Evolutionary conservation across 2,113 vertebrate species (phyloP), one percentile per base, ranked within the genome.

Genomic region (Passer domesticus): DNA sequence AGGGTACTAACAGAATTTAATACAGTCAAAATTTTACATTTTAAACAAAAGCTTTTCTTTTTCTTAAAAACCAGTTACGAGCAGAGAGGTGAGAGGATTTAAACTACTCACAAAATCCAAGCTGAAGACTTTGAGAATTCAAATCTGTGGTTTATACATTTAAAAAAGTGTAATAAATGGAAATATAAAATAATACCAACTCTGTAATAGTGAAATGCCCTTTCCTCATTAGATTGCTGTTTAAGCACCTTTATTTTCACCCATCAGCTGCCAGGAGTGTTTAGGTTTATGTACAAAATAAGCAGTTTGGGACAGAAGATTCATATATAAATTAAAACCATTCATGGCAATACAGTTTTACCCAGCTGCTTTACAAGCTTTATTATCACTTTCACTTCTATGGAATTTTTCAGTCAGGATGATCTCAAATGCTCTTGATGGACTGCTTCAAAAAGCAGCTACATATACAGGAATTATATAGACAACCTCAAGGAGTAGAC

Each of bases 11-110:
- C 93, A 97, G 94, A 95, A 96, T 95, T 97, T 92, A 90, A 94
- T 97, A 97, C 95, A 97, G 93, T 96, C 91, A 97, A 97, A 97
- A 97, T 68, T 88, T 76, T 96, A 97, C 94, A 96, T 94, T 96
- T 97, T 97, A 95, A 97, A 97, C 91, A 96, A 97, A 95, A 95
- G 82, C 93, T 93, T 92, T 85, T 92, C n/a, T 96, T 93, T 76
- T 89, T 87, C 92, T 95, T 92, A 96, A 95, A 97, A 96, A 96
- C 88, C 90, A 93, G 92, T 95, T 91, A 96, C 5, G 49, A 95
- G 94, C 93, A 95, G 84, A 96, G 95, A 97, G 89, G 94, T 96
- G 96, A 96, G 92, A 95, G 72, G 89, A 82, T 96, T 97, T 92
- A 87, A 92, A 96, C 91, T 92, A 96, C 87, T 92, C 95, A 96